These are phyloP conservation scores for Cloeon dipterum DNA, from an alignment of 2,888 invertebrate genomes.

Conservation along the genomic window DNA sequence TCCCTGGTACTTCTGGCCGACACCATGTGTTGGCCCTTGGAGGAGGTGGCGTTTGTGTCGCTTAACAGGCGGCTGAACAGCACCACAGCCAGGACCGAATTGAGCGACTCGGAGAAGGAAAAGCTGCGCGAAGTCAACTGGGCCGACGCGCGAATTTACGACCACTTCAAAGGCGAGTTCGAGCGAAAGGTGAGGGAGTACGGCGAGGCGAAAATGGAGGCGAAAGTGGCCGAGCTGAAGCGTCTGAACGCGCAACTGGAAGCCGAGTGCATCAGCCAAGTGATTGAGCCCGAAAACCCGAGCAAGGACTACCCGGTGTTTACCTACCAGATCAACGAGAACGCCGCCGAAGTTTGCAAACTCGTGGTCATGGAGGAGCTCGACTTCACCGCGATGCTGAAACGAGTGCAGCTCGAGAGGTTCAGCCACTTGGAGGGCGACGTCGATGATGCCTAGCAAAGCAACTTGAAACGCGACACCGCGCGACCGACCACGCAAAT, in stretches of 20 bases:
- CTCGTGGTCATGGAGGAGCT: conserved; percentile 1
- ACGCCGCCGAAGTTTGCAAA: neutral
- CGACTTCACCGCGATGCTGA: conserved; percentile 3
- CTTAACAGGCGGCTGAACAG: conserved; percentile 1
- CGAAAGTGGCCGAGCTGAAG: neutral
- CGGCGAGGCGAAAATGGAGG: neutral
- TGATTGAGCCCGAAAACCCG: neutral
- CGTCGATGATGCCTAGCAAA: too few relatives aligned
- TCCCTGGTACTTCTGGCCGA: conserved; percentile 7
- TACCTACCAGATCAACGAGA: neutral
- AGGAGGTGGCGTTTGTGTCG: conserved; percentile 5
- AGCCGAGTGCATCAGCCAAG: neutral
- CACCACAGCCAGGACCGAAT: neutral
- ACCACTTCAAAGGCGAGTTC: neutral
- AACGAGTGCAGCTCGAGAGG: too few relatives aligned
- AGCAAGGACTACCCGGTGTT: neutral
- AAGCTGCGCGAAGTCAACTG: neutral
- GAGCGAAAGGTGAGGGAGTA: neutral
- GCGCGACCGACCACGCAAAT: too few relatives aligned
- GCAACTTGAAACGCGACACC: too few relatives aligned
- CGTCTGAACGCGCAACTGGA: neutral
- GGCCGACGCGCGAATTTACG: neutral
- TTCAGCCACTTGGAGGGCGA: too few relatives aligned
- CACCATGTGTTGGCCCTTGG: conserved; percentile 7
- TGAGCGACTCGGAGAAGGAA: neutral